These are phyloP conservation scores for Pardosa pseudoannulata DNA, from an alignment of 2,888 invertebrate genomes.

Conservation along the genomic window DNA sequence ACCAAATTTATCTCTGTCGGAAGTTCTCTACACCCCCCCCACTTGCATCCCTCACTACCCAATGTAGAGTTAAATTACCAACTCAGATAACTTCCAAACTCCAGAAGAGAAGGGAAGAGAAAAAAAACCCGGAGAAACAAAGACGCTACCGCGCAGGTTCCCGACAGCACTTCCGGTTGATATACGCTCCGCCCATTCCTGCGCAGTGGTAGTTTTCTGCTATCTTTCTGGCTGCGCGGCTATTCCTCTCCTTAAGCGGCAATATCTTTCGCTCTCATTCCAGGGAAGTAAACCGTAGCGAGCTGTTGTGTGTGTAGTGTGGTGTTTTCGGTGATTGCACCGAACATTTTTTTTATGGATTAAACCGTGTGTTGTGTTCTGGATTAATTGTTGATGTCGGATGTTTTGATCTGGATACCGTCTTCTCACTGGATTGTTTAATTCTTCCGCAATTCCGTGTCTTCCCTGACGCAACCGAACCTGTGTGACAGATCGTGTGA, in stretches of 20 bases:
- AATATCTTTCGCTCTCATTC: neutral
- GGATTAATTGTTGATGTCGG: neutral
- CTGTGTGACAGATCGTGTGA: neutral
- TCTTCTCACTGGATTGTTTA: neutral
- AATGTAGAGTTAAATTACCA: constrained; percentile 20
- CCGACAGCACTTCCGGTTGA: constrained; percentile 54
- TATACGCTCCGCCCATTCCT: constrained; percentile 27
- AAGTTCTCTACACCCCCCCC: neutral
- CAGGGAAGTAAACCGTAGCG: neutral
- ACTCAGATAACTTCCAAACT: neutral
- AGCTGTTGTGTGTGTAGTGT: neutral
- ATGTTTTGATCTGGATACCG: neutral
- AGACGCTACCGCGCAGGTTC: constrained; percentile 15
- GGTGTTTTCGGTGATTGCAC: neutral
- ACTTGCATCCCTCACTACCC: neutral
- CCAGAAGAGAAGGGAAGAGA: neutral
- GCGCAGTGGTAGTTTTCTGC: constrained; percentile 36
- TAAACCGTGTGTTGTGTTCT: neutral
- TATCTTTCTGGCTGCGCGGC: constrained; percentile 22
- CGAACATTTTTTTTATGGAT: neutral
- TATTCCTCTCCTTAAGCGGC: neutral
- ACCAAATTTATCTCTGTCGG: neutral
- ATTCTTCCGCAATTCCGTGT: neutral
- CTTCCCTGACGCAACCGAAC: neutral
- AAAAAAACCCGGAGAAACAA: too few relatives aligned